Evolutionary conservation across 2,888 invertebrate genomes (phyloP).

Genomic region (Ennomos erosarius): DNA sequence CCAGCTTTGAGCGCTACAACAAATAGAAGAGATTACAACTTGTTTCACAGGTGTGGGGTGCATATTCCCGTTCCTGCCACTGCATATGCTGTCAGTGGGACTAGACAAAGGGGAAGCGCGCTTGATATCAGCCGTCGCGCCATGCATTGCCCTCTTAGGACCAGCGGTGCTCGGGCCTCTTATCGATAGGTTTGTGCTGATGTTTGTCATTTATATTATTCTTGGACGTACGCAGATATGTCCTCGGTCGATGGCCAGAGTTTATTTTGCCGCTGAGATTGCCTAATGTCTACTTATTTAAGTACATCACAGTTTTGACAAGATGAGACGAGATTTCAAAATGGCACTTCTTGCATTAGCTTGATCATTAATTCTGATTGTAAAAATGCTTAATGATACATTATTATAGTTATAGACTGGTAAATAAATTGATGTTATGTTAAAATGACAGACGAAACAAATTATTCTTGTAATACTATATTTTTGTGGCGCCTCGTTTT

Average conservation of each 20-base stretch:
- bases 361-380: too few relatives aligned
- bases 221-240: conserved; percentile 30
- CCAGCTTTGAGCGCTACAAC: too few relatives aligned
- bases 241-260: conserved; percentile 31
- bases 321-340: conserved; percentile 11
- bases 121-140: conserved; percentile 91
- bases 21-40: not conserved
- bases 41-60: conserved; percentile 89
- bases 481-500: not conserved
- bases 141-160: conserved; percentile 91
- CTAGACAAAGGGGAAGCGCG: conserved; percentile 90
- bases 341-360: not conserved
- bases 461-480: not conserved
- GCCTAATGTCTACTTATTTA: conserved; percentile 17
- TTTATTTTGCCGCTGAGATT: conserved; percentile 11
- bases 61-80: conserved; percentile 92
- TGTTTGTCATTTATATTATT: conserved; percentile 25
- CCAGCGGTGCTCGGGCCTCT: conserved; percentile 91
- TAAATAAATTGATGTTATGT: too few relatives aligned
- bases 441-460: too few relatives aligned
- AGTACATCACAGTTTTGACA: conserved; percentile 16
- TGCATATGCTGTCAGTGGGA: conserved; percentile 91
- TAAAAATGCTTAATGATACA: too few relatives aligned
- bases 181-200: conserved; percentile 88
- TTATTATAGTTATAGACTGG: too few relatives aligned